Conservation (phyloP, 2,888 invertebrate genomes). For the Plutella xylostella region DNA sequence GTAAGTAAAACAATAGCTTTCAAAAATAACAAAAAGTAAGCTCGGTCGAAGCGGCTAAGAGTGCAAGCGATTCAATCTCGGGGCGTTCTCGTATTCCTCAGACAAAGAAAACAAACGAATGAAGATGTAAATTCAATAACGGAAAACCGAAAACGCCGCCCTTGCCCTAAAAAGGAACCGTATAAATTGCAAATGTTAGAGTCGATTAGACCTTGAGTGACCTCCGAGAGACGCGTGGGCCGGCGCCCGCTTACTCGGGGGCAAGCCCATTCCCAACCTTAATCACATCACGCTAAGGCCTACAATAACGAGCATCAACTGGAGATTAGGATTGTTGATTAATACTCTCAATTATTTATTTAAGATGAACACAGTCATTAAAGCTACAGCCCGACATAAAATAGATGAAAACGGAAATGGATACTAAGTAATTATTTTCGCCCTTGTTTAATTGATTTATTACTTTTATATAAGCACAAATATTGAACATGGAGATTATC, state of each 20-base stretch:
- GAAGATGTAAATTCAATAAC: neutral
- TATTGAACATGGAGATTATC: too few relatives aligned
- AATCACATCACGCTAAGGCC: neutral
- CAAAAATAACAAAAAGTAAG: too few relatives aligned
- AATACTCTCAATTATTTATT: neutral
- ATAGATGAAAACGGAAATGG: too few relatives aligned
- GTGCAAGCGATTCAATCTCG: too few relatives aligned
- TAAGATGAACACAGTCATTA: neutral
- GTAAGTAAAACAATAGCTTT: too few relatives aligned
- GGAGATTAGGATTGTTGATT: neutral
- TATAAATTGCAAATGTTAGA: neutral
- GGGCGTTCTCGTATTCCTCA: too few relatives aligned
- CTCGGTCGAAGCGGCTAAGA: too few relatives aligned
- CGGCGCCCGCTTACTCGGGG: conserved; percentile 6
- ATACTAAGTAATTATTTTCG: too few relatives aligned
- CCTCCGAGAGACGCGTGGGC: conserved; percentile 36
- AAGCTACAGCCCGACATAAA: neutral
- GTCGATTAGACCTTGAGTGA: conserved; percentile 34
- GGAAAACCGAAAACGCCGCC: neutral
- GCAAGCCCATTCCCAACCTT: neutral
- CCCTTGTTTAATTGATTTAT: too few relatives aligned
- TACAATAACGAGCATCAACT: neutral
- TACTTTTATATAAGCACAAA: too few relatives aligned
- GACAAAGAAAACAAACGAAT: neutral
- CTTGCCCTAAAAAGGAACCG: conserved; percentile 4